These are phyloP conservation scores for Gryon sp. DNA, from an alignment of 1,140 invertebrate genomes.

Conservation along the genomic window DNA sequence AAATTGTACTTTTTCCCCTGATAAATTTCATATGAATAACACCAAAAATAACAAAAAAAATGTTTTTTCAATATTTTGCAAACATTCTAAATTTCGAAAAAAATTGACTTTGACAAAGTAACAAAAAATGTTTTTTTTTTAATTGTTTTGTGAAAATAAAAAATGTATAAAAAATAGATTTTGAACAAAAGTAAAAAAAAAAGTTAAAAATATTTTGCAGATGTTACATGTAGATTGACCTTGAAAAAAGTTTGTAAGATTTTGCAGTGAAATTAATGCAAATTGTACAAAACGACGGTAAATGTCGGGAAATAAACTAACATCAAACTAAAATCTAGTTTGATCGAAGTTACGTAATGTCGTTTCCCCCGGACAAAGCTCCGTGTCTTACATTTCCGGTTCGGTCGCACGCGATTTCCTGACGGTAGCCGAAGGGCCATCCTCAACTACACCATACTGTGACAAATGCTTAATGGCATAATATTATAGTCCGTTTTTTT, in stretches of 20 bases:
- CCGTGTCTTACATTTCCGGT: conserved; percentile 68
- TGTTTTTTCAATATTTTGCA: too few relatives aligned
- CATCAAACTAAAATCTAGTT: conserved; percentile 70
- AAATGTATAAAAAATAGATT: too few relatives aligned
- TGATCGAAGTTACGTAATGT: conserved; percentile 69
- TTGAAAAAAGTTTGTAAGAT: background rate
- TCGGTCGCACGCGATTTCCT: conserved; percentile 62
- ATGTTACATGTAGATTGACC: too few relatives aligned
- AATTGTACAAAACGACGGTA: background rate
- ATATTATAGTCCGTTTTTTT: conserved; percentile 16
- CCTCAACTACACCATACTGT: conserved; percentile 70
- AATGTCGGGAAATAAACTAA: conserved; percentile 47
- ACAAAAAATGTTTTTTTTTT: too few relatives aligned
- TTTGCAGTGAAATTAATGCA: background rate
- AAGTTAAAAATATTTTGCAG: too few relatives aligned
- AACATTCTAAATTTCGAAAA: too few relatives aligned
- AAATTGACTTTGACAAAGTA: too few relatives aligned
- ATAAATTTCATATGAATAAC: too few relatives aligned
- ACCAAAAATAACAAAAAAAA: background rate
- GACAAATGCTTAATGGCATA: conserved; percentile 63
- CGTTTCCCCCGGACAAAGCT: conserved; percentile 70
- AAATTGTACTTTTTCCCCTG: background rate
- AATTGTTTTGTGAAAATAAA: too few relatives aligned
- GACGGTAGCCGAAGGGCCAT: conserved; percentile 64
- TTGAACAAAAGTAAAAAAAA: too few relatives aligned